Evolutionary conservation across 2,888 invertebrate genomes (phyloP).

Genomic region (Linyphia triangularis): DNA sequence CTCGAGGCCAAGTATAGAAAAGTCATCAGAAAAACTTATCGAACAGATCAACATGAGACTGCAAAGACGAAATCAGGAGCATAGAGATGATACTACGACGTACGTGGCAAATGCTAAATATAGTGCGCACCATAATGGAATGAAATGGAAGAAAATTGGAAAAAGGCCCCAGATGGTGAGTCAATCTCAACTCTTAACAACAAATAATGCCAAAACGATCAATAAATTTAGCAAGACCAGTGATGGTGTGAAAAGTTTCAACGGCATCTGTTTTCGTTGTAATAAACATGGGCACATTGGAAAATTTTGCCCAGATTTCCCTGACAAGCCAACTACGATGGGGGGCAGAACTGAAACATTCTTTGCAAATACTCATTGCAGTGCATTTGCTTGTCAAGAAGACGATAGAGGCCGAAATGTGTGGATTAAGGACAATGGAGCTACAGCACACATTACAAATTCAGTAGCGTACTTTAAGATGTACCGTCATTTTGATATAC

Average conservation of each 20-base stretch:
- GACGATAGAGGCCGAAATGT: slow-evolving; percentile 19
- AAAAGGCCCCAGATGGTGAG: no score
- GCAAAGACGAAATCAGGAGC: slow-evolving; percentile 26
- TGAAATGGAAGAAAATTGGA: not conserved
- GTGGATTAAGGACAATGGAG: slow-evolving; percentile 39
- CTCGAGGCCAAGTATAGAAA: slow-evolving; percentile 19
- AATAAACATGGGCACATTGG: slow-evolving; percentile 18
- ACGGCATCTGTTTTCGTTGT: slow-evolving; percentile 4
- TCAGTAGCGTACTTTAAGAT: slow-evolving; percentile 11
- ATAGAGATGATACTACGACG: not conserved
- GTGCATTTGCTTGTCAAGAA: not conserved
- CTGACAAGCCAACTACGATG: not conserved
- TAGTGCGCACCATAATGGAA: not conserved
- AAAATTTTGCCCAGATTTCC: slow-evolving; percentile 1
- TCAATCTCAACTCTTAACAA: not conserved
- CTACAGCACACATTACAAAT: slow-evolving; percentile 44
- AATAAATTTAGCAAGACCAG: not conserved
- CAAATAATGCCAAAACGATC: not conserved
- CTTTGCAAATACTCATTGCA: not conserved
- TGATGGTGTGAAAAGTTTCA: not conserved
- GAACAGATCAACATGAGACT: slow-evolving; percentile 4
- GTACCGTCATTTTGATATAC: slow-evolving; percentile 16
- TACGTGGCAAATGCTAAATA: not conserved
- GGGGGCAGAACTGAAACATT: not conserved
- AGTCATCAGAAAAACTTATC: slow-evolving; percentile 8